These are phyloP conservation scores for Cercocebus atys DNA, from an alignment of 2,113 vertebrate species.

Conservation along the genomic window DNA sequence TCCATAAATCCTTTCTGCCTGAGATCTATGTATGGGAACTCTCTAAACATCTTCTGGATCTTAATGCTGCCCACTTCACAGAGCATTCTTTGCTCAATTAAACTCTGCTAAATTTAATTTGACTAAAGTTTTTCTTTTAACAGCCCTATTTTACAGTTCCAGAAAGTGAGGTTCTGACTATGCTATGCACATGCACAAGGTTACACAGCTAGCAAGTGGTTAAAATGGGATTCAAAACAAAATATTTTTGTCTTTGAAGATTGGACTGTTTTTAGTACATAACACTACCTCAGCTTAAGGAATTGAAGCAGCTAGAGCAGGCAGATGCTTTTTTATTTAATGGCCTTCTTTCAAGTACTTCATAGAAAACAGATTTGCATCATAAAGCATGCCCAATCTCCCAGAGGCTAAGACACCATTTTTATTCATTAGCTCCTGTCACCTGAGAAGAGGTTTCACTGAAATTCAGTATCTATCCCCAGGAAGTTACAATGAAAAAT, in stretches of 20 bases:
- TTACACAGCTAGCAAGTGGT: background rate
- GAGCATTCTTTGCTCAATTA: background rate
- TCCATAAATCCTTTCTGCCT: background rate
- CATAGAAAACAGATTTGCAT: constrained; percentile 16
- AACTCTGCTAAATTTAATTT: background rate
- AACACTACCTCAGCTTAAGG: background rate
- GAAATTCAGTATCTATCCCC: background rate
- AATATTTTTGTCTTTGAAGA: background rate
- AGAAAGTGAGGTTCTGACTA: background rate
- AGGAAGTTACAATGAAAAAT: background rate
- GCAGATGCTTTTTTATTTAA: background rate
- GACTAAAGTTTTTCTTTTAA: background rate
- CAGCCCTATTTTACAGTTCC: background rate
- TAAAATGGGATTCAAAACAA: background rate
- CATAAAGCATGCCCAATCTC: background rate
- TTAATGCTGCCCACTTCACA: background rate
- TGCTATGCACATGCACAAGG: background rate
- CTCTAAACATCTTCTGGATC: background rate
- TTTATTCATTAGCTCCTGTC: constrained; percentile 14
- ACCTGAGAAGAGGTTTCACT: background rate
- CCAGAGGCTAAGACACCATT: background rate
- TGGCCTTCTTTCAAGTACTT: background rate
- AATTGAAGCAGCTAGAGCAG: background rate
- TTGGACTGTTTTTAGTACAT: background rate
- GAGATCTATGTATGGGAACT: background rate